Evolutionary conservation across 2,113 vertebrate genomes (phyloP), one percentile per base, ranked within the genome.

Genomic region (Glareola pratincola): DNA sequence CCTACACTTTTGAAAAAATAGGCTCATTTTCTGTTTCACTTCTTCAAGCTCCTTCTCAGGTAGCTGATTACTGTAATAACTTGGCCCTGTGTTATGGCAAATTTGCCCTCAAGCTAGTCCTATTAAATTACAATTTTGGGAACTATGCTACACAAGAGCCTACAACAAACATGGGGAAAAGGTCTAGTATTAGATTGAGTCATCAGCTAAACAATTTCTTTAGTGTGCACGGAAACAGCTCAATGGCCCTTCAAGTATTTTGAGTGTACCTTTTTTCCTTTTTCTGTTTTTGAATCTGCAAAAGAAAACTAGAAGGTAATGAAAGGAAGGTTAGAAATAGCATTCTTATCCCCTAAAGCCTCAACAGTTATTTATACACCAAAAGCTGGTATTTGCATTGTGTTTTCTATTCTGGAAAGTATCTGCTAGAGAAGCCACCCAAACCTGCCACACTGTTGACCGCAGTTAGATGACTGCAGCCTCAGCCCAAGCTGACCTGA

Each of bases 21-120:
- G 51, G 14, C 12, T 92, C 21, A 72, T 74, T 87, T 92, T 72
- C 62, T 85, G 60, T 73, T 92, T 84, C 48, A 48, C 27, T 77
- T 59, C 57, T 86, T 79, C 41, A 45, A 78, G 16, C 23, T 94
- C 26, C 5, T 23, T 68, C 64, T 87, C 39, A 62, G 30, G 9
- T 53, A 80, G 54, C 11, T 90, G 74, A 26, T 84, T 80, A 67
- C 54, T 88, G 16, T 57, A 91, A 77, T 56, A 80, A 62, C 54
- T 37, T 81, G 24, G 66, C 14, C 22, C 23, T 3, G 1, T 48
- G 54, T 53, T 90, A 53, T 10, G 10, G 57, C 53, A 94, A 81
- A 84, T 77, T 51, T 73, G 27, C 51, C 68, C 68, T 68, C 45
- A 53, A 53, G 74, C 56, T 85, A 77, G 51, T 67, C 36, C 48